Base-by-base conservation (phyloP, 1,140 invertebrate species). In the Oncopeltus fasciatus region DNA sequence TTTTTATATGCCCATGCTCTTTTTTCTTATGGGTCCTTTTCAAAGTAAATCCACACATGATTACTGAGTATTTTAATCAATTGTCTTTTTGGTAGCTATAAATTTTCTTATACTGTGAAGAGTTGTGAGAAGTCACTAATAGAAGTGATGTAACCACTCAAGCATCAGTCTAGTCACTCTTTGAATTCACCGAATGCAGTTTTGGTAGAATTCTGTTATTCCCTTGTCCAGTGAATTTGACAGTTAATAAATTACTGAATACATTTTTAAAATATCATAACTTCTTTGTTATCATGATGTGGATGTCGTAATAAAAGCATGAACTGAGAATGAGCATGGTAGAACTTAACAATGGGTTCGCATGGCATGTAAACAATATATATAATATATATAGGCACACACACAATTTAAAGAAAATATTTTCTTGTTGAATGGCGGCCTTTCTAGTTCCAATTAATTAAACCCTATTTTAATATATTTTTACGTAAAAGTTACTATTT, bases 351-450 rank as follows among this genome's bases (percentile, higher is more conserved):
- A 53, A 53, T 18, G 49, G 49, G 49, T 53, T 53, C 31, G 49
- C 49, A 53, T 53, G 18, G 49, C 49, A 53, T 53, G 49, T 16
- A 53, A 5, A 38, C 31, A 38, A 38, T n/a, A n/a, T n/a, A n/a
- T n/a, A n/a, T n/a, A n/a, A 46, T 20, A 53, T 53, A 26, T 53
- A 53, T 53, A 53, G 49, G 49, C 49, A 53, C 49, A 53, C 49
- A 53, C 21, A 53, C 26, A 24, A n/a, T n/a, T n/a, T n/a, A n/a
- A n/a, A n/a, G n/a, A n/a, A n/a, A n/a, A n/a, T n/a, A n/a, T n/a
- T n/a, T n/a, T n/a, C n/a, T n/a, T n/a, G n/a, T n/a, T n/a, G n/a
- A n/a, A n/a, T n/a, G n/a, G n/a, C n/a, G n/a, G n/a, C n/a, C n/a
- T n/a, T n/a, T n/a, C n/a, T n/a, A n/a, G n/a, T n/a, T n/a, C n/a